Base-by-base conservation (phyloP, 2,113 vertebrate genomes). In the Abramis brama region DNA sequence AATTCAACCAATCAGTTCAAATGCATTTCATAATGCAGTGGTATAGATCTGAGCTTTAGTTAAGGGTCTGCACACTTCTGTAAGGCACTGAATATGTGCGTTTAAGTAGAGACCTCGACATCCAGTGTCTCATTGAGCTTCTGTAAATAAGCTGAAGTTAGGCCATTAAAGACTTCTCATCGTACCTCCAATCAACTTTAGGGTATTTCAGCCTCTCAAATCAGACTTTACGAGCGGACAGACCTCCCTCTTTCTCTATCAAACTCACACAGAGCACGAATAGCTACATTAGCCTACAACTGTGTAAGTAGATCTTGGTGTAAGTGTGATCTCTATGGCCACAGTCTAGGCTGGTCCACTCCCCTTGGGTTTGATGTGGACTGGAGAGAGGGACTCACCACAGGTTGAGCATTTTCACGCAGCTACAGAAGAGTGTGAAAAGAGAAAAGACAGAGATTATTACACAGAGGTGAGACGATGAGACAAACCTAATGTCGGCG, bases 361-460 rank as follows among this genome's bases (percentile, higher is more conserved):
- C 96, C 96, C 95, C 96, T 95, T 93, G 94, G 92, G 92, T 91
- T 91, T 93, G 94, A 93, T 93, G 96, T 96, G 95, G 95, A 96
- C 97, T 94, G 96, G 96, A 97, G 97, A 98, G 97, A 97, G 96
- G 96, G 97, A 99, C 98, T 99, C 97, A 99, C 98, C 98, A 99
- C 97, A 99, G 95, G 97, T 99, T 99, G 97, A 99, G 97, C 97
- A 99, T 99, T 99, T 99, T 99, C 97, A 99, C 97, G 97, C 98
- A 99, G 98, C 98, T 99, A 99, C 96, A 97, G 96, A 93, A 90
- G 90, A 92, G 91, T 90, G 95, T 96, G 96, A 96, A 95, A 95
- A 96, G 95, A 98, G 95, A 96, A 96, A 95, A 94, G 95, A 96
- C 93, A 95, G 92, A 96, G 92, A 95, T 96, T 96, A 96, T 96